These are phyloP conservation scores for Hormiphora californensis DNA, from an alignment of 37 sponge, comb jelly and placozoan genomes.

Conservation along the genomic window DNA sequence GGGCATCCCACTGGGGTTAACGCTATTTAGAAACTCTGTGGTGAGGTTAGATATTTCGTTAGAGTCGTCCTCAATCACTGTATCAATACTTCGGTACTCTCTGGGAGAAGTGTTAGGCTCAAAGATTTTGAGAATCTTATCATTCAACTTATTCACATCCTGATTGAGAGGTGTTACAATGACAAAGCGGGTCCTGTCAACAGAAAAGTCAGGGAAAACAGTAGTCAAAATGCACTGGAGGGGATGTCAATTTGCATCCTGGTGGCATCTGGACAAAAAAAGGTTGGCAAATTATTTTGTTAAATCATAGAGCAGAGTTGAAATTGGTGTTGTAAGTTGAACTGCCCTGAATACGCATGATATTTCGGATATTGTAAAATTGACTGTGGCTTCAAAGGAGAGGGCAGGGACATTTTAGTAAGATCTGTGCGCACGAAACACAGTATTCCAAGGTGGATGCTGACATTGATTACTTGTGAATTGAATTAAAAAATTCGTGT, in stretches of 20 bases:
- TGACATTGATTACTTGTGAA: too few relatives aligned
- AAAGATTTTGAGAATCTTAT: background rate
- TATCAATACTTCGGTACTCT: background rate
- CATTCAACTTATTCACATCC: background rate
- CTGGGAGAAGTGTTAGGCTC: background rate
- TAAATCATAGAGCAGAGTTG: too few relatives aligned
- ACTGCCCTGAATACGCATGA: too few relatives aligned
- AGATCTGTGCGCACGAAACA: too few relatives aligned
- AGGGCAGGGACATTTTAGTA: too few relatives aligned
- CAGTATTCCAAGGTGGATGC: too few relatives aligned
- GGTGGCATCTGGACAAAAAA: too few relatives aligned
- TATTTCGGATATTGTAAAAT: too few relatives aligned
- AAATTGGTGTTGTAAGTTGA: too few relatives aligned
- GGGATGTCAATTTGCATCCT: constrained; percentile 51
- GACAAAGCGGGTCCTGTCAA: background rate
- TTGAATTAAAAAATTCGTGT: too few relatives aligned
- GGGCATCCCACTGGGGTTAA: constrained; percentile 48
- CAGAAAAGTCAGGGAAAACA: background rate
- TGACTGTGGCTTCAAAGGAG: too few relatives aligned
- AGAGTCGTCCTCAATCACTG: background rate
- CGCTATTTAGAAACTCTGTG: constrained; percentile 51
- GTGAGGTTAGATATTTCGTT: background rate
- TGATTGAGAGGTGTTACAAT: constrained; percentile 20
- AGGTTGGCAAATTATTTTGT: too few relatives aligned
- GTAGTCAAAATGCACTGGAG: background rate